These are phyloP conservation scores for Diabrotica virgifera DNA, from an alignment of 1,140 invertebrate genomes.

Conservation along the genomic window DNA sequence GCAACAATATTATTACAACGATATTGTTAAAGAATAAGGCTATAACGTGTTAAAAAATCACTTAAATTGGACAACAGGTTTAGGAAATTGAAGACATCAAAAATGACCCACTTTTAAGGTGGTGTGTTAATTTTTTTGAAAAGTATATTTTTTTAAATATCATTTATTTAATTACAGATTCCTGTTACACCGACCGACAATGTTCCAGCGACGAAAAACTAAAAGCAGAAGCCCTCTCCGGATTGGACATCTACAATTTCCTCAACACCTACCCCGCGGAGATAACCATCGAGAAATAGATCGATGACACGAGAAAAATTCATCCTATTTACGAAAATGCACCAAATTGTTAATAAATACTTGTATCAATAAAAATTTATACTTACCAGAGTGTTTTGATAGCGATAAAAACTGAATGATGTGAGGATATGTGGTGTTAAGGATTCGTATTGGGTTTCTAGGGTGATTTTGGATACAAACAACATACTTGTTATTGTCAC, in stretches of 20 bases:
- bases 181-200: slow-evolving; percentile 47
- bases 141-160: too few relatives aligned
- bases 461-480: not conserved
- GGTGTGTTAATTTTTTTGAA: too few relatives aligned
- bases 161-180: slow-evolving; percentile 42
- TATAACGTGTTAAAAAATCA: too few relatives aligned
- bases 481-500: not conserved
- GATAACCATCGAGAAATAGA: slow-evolving; percentile 13
- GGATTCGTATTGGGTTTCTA: not conserved
- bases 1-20: too few relatives aligned
- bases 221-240: slow-evolving; percentile 5
- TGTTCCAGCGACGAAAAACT: slow-evolving; percentile 40
- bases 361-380: not conserved
- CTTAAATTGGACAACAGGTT: too few relatives aligned
- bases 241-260: slow-evolving; percentile 15
- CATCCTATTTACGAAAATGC: too few relatives aligned
- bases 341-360: too few relatives aligned
- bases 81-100: too few relatives aligned
- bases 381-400: not conserved
- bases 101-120: too few relatives aligned
- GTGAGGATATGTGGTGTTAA: too few relatives aligned
- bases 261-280: slow-evolving; percentile 12
- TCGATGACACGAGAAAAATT: not conserved
- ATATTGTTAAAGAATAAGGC: too few relatives aligned
- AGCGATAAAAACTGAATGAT: too few relatives aligned